Base-by-base conservation (phyloP, 2,888 invertebrate species). In the Pterobdella sp. region DNA sequence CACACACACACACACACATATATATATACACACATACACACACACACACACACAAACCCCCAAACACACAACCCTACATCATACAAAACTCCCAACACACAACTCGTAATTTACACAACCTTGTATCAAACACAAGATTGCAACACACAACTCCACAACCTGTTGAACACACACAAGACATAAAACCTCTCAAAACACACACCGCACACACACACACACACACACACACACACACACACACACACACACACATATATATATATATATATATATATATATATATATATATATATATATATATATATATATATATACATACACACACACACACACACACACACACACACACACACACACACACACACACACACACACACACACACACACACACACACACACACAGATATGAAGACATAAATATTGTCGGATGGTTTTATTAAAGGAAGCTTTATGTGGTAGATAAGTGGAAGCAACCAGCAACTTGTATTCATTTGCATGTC, bases 251-350 rank as follows among this genome's bases (percentile, higher is more conserved):
- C 60, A 22, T n/a, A 56, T 3, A 56, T 26, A 22, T 26, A 22
- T n/a, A 56, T 26, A 56, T 26, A 14, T 26, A 56, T 26, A 22
- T 26, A 56, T n/a, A 56, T n/a, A 56, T 26, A 56, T n/a, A 56
- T n/a, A 56, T n/a, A 56, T n/a, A 56, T n/a, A 56, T n/a, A 56
- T n/a, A 56, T n/a, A 56, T 26, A 56, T 26, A 56, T 26, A 56
- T 26, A 56, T 26, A 56, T 26, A 56, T 26, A 56, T 26, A 56
- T 26, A 56, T 26, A 56, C 60, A 56, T 26, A 56, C 60, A 56
- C 60, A 56, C 60, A 56, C 60, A 56, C 60, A 56, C 60, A 56
- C 60, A 56, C 60, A 56, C 60, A 56, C 60, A 56, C 60, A 56
- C 60, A 56, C 60, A 56, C 60, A 56, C 60, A 56, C 60, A 56